Evolutionary conservation across 2,888 invertebrate species (phyloP).

Genomic region (Ophioninae sp.): DNA sequence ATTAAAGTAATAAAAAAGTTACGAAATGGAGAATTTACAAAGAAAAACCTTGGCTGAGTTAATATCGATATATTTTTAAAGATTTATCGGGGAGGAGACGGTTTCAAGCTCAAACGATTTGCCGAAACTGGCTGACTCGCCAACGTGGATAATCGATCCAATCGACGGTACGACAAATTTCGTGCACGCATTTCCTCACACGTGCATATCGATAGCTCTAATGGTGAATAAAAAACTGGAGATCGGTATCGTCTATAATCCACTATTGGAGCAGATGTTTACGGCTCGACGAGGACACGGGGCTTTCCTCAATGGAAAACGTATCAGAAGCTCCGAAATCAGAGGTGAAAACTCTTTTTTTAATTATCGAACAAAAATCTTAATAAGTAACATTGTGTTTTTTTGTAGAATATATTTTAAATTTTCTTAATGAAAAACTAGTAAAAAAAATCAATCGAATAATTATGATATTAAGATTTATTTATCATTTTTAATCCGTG

Average conservation of each 20-base stretch:
- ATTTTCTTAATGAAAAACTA: background rate
- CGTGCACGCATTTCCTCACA: constrained; percentile 87
- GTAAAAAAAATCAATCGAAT: constrained; percentile 1
- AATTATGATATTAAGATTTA: background rate
- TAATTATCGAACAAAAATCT: background rate
- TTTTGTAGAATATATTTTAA: background rate
- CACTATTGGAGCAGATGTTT: constrained; percentile 87
- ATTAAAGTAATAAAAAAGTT: background rate
- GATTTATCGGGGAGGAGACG: constrained; percentile 92
- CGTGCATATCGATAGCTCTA: constrained; percentile 87
- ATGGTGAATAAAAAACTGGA: constrained; percentile 83
- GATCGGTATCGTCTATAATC: constrained; percentile 90
- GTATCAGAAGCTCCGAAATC: constrained; percentile 83
- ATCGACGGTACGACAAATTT: constrained; percentile 95
- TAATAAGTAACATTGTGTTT: background rate
- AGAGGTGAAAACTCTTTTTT: constrained; percentile 77
- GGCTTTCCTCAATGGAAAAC: constrained; percentile 87
- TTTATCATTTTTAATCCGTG: background rate
- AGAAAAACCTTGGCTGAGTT: background rate
- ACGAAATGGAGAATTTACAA: background rate
- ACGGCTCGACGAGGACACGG: constrained; percentile 88
- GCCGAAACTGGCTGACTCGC: constrained; percentile 86
- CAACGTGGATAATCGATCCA: constrained; percentile 94
- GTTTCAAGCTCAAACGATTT: constrained; percentile 80
- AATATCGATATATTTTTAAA: constrained; percentile 70